Evolutionary conservation across 2,113 vertebrate species (phyloP).

Genomic region (Pteropus alecto): DNA sequence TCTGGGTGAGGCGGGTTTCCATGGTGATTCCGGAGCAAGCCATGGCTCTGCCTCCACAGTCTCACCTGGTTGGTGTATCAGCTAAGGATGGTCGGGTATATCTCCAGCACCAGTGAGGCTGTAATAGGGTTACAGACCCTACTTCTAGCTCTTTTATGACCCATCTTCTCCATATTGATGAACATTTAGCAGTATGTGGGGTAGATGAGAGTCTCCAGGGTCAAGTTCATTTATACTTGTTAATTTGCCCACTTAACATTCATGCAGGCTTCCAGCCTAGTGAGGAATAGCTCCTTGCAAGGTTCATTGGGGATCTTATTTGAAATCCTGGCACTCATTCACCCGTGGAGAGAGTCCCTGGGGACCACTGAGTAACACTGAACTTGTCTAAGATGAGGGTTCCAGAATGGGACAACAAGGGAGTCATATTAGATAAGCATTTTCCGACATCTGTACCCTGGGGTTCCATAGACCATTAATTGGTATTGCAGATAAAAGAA

Average conservation of each 20-base stretch:
- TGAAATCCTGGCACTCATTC: not conserved
- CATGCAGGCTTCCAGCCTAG: not conserved
- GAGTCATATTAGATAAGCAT: not conserved
- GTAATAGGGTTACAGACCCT: not conserved
- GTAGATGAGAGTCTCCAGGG: not conserved
- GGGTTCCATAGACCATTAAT: not conserved
- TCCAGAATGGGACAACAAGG: not conserved
- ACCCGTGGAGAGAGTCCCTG: not conserved
- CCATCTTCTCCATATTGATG: not conserved
- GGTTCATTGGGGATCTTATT: not conserved
- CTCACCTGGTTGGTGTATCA: not conserved
- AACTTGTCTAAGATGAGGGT: not conserved
- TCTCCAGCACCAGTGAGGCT: not conserved
- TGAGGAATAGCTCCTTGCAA: not conserved
- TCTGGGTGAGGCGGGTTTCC: not conserved
- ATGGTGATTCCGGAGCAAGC: not conserved
- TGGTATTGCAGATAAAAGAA: not conserved
- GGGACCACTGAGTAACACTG: not conserved
- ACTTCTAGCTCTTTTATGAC: not conserved
- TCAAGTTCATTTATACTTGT: not conserved
- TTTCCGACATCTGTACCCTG: not conserved
- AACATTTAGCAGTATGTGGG: not conserved
- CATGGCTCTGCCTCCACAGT: not conserved
- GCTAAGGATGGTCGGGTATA: not conserved
- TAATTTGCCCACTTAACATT: not conserved